Evolutionary conservation across 2,113 vertebrate species (phyloP).

Genomic region (Hepsetus odoe): DNA sequence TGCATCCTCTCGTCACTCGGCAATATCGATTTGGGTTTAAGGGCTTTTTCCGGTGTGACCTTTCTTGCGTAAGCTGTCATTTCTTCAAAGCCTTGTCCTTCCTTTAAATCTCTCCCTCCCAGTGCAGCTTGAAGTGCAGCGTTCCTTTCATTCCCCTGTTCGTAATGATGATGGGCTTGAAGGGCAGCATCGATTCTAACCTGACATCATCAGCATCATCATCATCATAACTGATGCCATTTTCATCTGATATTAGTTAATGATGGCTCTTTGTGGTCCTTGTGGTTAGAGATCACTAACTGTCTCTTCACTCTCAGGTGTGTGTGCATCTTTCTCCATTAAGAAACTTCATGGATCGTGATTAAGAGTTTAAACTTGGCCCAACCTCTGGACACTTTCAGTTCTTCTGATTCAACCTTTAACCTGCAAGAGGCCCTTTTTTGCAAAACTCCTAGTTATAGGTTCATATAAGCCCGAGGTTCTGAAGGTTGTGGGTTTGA

Average conservation of each 20-base stretch:
- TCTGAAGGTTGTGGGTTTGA: too few species aligned
- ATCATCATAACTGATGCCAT: not conserved
- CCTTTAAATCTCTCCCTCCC: conserved; percentile 1
- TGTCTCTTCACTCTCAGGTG: not conserved
- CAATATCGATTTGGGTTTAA: conserved; percentile 12
- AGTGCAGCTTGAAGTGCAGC: not conserved
- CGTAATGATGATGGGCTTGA: not conserved
- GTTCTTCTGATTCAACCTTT: too few species aligned
- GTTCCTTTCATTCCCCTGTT: not conserved
- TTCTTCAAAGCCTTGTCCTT: not conserved
- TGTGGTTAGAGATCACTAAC: not conserved
- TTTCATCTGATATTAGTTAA: conserved; percentile 1
- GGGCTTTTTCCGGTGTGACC: not conserved
- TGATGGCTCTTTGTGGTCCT: not conserved
- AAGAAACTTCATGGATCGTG: not conserved
- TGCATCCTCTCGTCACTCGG: not conserved
- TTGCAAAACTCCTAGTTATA: too few species aligned
- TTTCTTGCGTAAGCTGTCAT: conserved; percentile 5
- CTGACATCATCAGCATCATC: conserved; percentile 7
- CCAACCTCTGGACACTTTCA: not conserved
- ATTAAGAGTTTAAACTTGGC: not conserved
- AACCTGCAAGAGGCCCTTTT: too few species aligned
- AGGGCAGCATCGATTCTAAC: conserved; percentile 25
- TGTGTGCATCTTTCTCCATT: not conserved
- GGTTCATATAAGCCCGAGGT: too few species aligned